Evolutionary conservation across 2,888 invertebrate species (phyloP).

Genomic region (Cabera pusaria): DNA sequence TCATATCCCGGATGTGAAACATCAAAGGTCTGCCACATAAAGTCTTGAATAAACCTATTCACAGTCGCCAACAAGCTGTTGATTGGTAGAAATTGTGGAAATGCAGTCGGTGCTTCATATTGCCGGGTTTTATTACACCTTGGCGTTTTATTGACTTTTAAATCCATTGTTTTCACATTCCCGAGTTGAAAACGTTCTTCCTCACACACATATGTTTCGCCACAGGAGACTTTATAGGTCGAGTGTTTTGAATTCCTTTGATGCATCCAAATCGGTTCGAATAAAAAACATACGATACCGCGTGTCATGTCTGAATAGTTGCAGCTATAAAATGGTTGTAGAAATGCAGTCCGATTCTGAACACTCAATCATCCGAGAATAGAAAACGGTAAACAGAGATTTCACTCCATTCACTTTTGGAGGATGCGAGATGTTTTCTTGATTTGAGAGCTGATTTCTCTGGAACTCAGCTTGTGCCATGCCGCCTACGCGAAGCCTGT

Average conservation of each 20-base stretch:
- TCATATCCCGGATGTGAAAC: slow-evolving; percentile 24
- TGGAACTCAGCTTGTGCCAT: slow-evolving; percentile 5
- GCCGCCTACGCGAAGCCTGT: slow-evolving; percentile 32
- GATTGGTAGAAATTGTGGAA: not conserved
- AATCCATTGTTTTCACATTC: slow-evolving; percentile 13
- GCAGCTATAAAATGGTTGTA: slow-evolving; percentile 17
- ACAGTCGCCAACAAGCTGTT: not conserved
- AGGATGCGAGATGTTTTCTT: slow-evolving; percentile 1
- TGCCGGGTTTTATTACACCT: not conserved
- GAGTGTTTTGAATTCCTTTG: slow-evolving; percentile 7
- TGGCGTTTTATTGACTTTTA: slow-evolving; percentile 9
- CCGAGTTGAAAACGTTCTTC: slow-evolving; percentile 3
- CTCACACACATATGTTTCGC: slow-evolving; percentile 4
- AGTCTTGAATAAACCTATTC: not conserved
- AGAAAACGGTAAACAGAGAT: slow-evolving; percentile 46
- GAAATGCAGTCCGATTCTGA: slow-evolving; percentile 24
- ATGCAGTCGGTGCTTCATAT: too few species aligned
- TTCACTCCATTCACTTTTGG: slow-evolving; percentile 44
- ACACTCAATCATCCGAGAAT: slow-evolving; percentile 47
- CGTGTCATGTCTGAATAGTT: slow-evolving; percentile 13
- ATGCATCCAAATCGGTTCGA: slow-evolving; percentile 11
- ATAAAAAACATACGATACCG: slow-evolving; percentile 23
- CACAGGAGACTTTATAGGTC: slow-evolving; percentile 16
- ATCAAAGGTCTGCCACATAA: slow-evolving; percentile 17
- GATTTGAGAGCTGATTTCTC: not conserved